phyloP scores from a whole-genome alignment of 1,140 invertebrate genomes.

The Drosophila funebris region DNA sequence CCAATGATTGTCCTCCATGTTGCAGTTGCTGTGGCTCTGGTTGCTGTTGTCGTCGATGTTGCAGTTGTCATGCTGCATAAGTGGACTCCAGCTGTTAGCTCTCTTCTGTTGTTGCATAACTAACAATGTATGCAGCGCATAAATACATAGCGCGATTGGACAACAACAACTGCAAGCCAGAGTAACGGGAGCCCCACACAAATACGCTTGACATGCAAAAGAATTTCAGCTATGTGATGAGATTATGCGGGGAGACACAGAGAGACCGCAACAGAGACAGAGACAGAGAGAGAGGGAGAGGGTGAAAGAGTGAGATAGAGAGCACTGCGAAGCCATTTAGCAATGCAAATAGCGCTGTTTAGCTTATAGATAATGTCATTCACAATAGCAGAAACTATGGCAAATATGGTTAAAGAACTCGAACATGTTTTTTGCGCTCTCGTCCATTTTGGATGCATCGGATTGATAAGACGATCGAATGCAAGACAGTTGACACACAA shows the following conservation, averaged over 20 bases:
- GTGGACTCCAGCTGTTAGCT: slow-evolving; percentile 46
- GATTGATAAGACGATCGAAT: slow-evolving; percentile 41
- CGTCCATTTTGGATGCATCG: slow-evolving; percentile 45
- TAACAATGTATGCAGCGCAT: slow-evolving; percentile 78
- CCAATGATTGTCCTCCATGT: slow-evolving; percentile 73
- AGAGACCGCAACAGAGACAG: neutral
- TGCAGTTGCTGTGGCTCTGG: slow-evolving; percentile 28
- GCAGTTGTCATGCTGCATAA: slow-evolving; percentile 59
- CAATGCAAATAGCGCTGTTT: slow-evolving; percentile 78
- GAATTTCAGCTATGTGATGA: slow-evolving; percentile 68
- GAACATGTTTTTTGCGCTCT: slow-evolving; percentile 53
- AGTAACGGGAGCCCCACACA: slow-evolving; percentile 75
- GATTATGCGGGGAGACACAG: slow-evolving; percentile 39
- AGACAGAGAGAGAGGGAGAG: neutral
- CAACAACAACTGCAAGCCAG: slow-evolving; percentile 29
- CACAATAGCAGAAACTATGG: slow-evolving; percentile 62
- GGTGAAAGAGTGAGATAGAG: neutral
- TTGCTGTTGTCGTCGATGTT: slow-evolving; percentile 46
- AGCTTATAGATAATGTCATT: slow-evolving; percentile 78
- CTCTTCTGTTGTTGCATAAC: slow-evolving; percentile 67
- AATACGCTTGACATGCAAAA: slow-evolving; percentile 74
- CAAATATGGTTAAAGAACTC: slow-evolving; percentile 62
- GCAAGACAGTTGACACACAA: slow-evolving; percentile 44
- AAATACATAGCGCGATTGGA: slow-evolving; percentile 65
- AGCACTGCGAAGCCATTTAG: slow-evolving; percentile 53